These are phyloP conservation scores for Drosophila greeni DNA, from an alignment of 2,888 invertebrate genomes.

Conservation along the genomic window DNA sequence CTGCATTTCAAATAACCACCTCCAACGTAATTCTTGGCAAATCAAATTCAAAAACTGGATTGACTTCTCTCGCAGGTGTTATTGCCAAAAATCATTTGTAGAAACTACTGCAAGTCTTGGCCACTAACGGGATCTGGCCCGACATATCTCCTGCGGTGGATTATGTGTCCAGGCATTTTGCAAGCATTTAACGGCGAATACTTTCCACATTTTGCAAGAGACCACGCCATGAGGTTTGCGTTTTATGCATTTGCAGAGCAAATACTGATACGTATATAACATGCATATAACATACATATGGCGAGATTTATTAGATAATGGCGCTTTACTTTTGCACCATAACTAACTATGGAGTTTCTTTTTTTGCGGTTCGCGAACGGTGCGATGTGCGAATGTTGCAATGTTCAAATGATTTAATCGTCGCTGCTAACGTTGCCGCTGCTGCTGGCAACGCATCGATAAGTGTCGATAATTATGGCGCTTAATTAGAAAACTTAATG, in stretches of 20 bases:
- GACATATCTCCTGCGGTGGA: slow-evolving; percentile 23
- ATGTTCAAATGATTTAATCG: slow-evolving; percentile 66
- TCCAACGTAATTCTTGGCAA: not conserved
- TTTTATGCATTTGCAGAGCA: slow-evolving; percentile 39
- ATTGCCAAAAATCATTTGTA: not conserved
- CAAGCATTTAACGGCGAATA: slow-evolving; percentile 34
- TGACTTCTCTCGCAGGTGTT: slow-evolving; percentile 8
- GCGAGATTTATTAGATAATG: slow-evolving; percentile 70
- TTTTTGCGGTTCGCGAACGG: slow-evolving; percentile 34
- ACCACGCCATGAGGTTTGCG: slow-evolving; percentile 43
- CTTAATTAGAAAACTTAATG: slow-evolving; percentile 48
- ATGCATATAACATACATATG: slow-evolving; percentile 43
- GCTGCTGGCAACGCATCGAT: slow-evolving; percentile 32
- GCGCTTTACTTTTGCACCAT: slow-evolving; percentile 52
- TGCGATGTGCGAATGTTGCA: slow-evolving; percentile 54
- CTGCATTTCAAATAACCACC: not conserved
- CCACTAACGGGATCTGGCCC: slow-evolving; percentile 8
- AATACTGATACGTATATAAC: slow-evolving; percentile 6
- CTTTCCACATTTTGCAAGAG: slow-evolving; percentile 54
- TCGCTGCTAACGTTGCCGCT: not conserved
- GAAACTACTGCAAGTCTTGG: slow-evolving; percentile 1
- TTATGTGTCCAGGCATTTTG: slow-evolving; percentile 44
- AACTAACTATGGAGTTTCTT: slow-evolving; percentile 31
- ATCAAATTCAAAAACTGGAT: not conserved
- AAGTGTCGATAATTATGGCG: slow-evolving; percentile 29